Base-by-base conservation (phyloP, 1,140 invertebrate species). In the Mycetomoellerius zeteki region DNA sequence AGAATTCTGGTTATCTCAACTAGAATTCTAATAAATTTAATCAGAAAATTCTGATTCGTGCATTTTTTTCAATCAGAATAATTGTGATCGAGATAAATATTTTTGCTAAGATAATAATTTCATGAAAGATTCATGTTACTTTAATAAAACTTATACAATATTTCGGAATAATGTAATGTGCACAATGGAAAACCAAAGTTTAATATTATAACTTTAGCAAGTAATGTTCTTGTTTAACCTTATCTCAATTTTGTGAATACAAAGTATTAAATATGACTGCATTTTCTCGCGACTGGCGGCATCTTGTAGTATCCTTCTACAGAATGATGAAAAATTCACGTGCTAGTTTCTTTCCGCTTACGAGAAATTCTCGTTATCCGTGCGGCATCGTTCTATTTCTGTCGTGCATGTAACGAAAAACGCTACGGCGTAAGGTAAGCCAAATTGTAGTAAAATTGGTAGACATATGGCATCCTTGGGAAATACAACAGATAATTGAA, bases 241-340 rank as follows among this genome's bases (percentile, higher is more conserved):
- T 82, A 73, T 56, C 6, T 52, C 30, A 21, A 37, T 37, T 71
- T 47, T 21, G 19, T 8, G 7, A 82, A 82, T 69, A 19, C 37
- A 30, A 60, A 73, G 37, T 75, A 62, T 75, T 64, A 73, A 24
- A 33, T 75, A 62, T 27, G 54, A 75, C 54, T 75, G 16, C 21
- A 75, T 75, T 75, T 30, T n/a, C 37, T 75, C n/a, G 24, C 56
- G 43, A 75, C 54, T 33, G 37, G n/a, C 69, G 54, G 69, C 37
- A 33, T 82, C 69, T 84, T 56, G 37, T 50, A 24, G 37, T 37
- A 82, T 27, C 54, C 19, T 73, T 47, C 21, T n/a, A 16, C 54
- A 14, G 30, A 82, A 85, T 77, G 76, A 78, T 72, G 69, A 86
- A 90, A 88, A 88, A 90, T 90, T 81, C 52, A 86, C 62, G 60